These are phyloP conservation scores for Brachionus paranguensis DNA, from an alignment of 1,140 invertebrate species.

Conservation along the genomic window DNA sequence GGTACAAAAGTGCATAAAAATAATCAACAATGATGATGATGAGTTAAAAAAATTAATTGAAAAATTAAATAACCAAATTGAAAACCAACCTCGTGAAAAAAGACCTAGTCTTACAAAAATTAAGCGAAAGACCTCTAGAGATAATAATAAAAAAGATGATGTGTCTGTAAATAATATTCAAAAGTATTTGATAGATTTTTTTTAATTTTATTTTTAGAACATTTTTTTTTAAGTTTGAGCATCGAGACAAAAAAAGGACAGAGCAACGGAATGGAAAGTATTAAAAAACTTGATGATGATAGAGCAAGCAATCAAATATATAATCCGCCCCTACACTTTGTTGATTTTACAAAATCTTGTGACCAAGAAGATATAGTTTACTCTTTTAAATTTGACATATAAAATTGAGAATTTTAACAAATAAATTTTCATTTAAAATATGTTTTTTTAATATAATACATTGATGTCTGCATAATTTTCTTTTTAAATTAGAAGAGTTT, in stretches of 20 bases:
- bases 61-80: neutral
- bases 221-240: neutral
- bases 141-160: neutral
- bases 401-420: neutral
- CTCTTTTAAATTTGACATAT: neutral
- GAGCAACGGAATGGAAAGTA: neutral
- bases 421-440: neutral
- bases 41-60: slow-evolving; percentile 26
- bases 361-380: neutral
- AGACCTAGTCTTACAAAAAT: neutral
- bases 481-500: too few relatives aligned
- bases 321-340: neutral
- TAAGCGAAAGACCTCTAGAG: neutral
- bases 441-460: too few relatives aligned
- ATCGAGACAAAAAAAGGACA: neutral
- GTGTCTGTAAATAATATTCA: neutral
- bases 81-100: neutral
- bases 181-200: neutral
- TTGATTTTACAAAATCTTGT: neutral
- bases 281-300: neutral
- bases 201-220: neutral
- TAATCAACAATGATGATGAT: neutral
- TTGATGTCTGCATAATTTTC: too few relatives aligned
- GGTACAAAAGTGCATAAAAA: neutral
- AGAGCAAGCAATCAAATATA: neutral